Evolutionary conservation across 1,140 invertebrate species (phyloP), one percentile per base, ranked within the genome.

Genomic region (Cydia fagiglandana): DNA sequence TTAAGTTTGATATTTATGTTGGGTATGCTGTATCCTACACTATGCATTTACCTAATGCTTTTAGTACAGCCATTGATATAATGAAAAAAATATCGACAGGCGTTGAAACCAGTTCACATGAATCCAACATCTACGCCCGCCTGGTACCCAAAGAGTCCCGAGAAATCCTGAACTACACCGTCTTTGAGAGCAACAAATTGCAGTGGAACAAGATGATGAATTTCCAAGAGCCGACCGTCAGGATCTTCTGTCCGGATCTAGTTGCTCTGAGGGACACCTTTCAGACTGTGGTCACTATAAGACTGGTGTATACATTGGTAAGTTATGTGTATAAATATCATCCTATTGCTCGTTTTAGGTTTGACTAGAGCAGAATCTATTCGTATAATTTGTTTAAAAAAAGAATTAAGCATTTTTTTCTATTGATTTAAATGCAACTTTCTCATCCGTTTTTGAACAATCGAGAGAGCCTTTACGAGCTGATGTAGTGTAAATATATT

Each of bases 191-290:
- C 73, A 92, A 91, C 76, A 85, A 79, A 50, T 79, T 93, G 0
- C 85, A 86, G 12, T 94, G 93, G 93, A 88, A 87, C 73, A 94
- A 93, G 78, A 80, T 93, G 2, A 93, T 94, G 81, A 90, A 91
- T 75, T 94, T 94, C 80, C 88, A 91, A 70, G 90, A 93, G 75
- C 92, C 93, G 3, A 82, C 91, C 12, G 75, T 94, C 15, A 85
- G 83, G 78, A 91, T 94, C 64, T 92, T 93, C 73, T 91, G 92
- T 75, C 89, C 92, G n/a, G 90, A 94, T 79, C 88, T 94, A 17
- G 78, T 76, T 10, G 86, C 90, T 20, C 78, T 94, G 61, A 89
- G 94, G 68, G 91, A 94, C 77, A 94, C 93, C 4, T 94, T 94
- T 78, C 85, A 93, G 17, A 91, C 89, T 15, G 77, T 80, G 20